These are phyloP conservation scores for Scomber scombrus DNA, from an alignment of 2,113 vertebrate species.

Conservation along the genomic window DNA sequence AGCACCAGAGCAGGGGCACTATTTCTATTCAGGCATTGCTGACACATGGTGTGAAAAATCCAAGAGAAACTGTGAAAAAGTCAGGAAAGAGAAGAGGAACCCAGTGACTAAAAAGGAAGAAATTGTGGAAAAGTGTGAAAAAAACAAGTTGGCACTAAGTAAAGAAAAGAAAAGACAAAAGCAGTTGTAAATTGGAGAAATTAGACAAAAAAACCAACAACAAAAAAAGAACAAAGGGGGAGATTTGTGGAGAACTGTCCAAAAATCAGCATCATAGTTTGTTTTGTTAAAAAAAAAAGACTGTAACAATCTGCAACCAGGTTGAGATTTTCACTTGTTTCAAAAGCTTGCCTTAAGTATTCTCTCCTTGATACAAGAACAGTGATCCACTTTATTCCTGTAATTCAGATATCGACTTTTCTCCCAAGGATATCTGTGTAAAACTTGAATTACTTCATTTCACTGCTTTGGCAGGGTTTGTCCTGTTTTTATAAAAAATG, in stretches of 20 bases:
- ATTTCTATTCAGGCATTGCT: conserved; percentile 22
- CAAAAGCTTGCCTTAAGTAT: background rate
- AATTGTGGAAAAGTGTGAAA: background rate
- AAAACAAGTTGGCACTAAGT: background rate
- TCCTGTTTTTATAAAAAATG: conserved; percentile 6
- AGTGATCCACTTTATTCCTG: background rate
- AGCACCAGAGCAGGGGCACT: conserved; percentile 6
- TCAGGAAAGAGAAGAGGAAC: background rate
- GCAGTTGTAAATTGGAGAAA: background rate
- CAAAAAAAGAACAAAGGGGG: too few relatives aligned
- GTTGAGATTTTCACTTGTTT: background rate
- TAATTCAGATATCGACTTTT: conserved; percentile 28
- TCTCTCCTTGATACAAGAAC: conserved; percentile 20
- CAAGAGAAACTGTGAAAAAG: conserved; percentile 17
- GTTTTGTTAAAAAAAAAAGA: conserved; percentile 1
- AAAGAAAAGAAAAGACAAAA: background rate
- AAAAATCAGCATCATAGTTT: conserved; percentile 2
- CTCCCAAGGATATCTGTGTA: conserved; percentile 33
- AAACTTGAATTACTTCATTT: conserved; percentile 2
- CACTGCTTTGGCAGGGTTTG: background rate
- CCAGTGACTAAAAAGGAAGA: background rate
- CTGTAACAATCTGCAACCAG: background rate
- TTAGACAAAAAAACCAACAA: background rate
- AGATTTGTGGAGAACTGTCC: background rate
- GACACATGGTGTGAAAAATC: conserved; percentile 14